phyloP scores from a whole-genome alignment of 2,888 invertebrate species.

The Noctua janthina region DNA sequence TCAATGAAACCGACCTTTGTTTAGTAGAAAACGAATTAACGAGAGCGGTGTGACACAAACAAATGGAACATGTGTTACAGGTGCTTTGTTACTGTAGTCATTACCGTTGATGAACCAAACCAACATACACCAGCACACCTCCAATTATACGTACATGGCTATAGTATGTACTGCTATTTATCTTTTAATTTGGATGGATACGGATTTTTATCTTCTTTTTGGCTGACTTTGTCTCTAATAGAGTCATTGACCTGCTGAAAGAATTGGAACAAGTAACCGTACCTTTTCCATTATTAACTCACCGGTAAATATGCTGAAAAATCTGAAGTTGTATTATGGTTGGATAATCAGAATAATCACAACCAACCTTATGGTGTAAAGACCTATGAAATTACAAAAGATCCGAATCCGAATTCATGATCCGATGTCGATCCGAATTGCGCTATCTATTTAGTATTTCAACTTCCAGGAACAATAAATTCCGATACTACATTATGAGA shows the following conservation, averaged over 20 bases:
- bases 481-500: too few species aligned
- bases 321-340: not conserved
- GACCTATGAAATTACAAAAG: not conserved
- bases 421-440: too few species aligned
- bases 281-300: not conserved
- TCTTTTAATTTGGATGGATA: not conserved
- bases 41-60: conserved; percentile 60
- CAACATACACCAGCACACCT: conserved; percentile 14
- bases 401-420: not conserved
- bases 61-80: conserved; percentile 53
- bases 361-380: not conserved
- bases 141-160: not conserved
- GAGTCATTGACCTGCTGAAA: too few species aligned
- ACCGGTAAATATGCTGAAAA: not conserved
- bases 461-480: too few species aligned
- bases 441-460: too few species aligned
- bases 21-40: conserved; percentile 64
- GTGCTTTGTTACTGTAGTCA: conserved; percentile 47
- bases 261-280: too few species aligned
- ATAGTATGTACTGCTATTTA: not conserved
- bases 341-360: not conserved
- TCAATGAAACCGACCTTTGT: conserved; percentile 62
- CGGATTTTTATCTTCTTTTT: too few species aligned
- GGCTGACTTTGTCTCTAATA: too few species aligned
- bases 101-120: conserved; percentile 58